phyloP scores from a whole-genome alignment of 2,888 invertebrate genomes.

The Eudemis profundana region DNA sequence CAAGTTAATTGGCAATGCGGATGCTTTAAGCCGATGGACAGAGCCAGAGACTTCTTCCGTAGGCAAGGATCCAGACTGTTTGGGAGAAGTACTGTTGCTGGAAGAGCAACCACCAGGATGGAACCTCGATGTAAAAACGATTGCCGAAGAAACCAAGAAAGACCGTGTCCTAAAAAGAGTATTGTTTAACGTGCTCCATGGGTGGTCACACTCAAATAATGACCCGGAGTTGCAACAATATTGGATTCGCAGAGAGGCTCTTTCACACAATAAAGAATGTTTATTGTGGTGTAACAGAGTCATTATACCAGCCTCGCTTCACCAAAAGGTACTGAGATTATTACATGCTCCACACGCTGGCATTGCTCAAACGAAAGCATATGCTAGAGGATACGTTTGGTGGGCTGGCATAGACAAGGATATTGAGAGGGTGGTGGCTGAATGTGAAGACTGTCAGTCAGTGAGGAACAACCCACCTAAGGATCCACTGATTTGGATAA shows the following conservation, averaged over 20 bases:
- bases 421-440: conserved; percentile 42
- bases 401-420: conserved; percentile 45
- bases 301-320: background rate
- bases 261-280: conserved; percentile 28
- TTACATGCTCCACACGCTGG: conserved; percentile 36
- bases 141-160: conserved; percentile 1
- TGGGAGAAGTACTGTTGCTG: conserved; percentile 5
- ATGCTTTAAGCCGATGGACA: conserved; percentile 44
- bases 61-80: background rate
- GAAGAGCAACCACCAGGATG: conserved; percentile 1
- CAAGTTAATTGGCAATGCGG: conserved; percentile 48
- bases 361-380: conserved; percentile 47
- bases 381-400: conserved; percentile 47
- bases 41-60: conserved; percentile 5
- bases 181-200: conserved; percentile 7
- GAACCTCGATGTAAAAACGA: background rate
- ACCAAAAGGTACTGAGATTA: conserved; percentile 1
- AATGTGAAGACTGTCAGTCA: conserved; percentile 43
- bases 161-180: background rate
- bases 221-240: conserved; percentile 7
- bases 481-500: conserved; percentile 47
- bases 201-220: conserved; percentile 2
- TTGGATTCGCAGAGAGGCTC: conserved; percentile 14
- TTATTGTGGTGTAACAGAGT: conserved; percentile 25
- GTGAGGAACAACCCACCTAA: conserved; percentile 46